phyloP scores from a whole-genome alignment of 2,888 invertebrate species.

The Aproaerema taeniolella region DNA sequence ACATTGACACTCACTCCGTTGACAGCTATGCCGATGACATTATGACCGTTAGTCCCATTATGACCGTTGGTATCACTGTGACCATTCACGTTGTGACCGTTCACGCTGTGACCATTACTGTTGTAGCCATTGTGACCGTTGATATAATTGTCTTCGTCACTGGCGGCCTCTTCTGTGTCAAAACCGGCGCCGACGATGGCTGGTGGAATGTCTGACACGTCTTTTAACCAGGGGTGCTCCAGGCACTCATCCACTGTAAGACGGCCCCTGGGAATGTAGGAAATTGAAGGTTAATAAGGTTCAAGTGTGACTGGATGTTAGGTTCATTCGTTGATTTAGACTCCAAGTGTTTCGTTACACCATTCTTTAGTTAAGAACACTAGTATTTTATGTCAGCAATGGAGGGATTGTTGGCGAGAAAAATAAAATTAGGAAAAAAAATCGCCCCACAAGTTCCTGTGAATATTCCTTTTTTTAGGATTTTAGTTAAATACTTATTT shows the following conservation, averaged over 20 bases:
- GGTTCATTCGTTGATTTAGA: too few species aligned
- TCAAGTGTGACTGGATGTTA: too few species aligned
- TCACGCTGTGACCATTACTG: conserved; percentile 18
- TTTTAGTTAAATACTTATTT: too few species aligned
- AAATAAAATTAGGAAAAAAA: too few species aligned
- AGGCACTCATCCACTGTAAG: conserved; percentile 93
- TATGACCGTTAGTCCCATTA: conserved; percentile 32
- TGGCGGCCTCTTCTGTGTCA: conserved; percentile 37
- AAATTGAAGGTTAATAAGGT: background rate
- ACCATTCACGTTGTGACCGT: conserved; percentile 32
- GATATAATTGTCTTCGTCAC: conserved; percentile 38
- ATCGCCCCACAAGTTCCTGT: too few species aligned
- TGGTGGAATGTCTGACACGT: conserved; percentile 75
- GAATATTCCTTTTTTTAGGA: too few species aligned
- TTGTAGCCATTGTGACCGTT: conserved; percentile 18
- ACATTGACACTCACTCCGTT: conserved; percentile 28
- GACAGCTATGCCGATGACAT: conserved; percentile 28
- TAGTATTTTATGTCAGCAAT: too few species aligned
- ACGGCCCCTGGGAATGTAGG: conserved; percentile 83
- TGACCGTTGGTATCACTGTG: conserved; percentile 26
- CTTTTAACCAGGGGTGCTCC: conserved; percentile 92
- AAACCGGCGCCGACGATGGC: conserved; percentile 65
- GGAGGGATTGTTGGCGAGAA: too few species aligned
- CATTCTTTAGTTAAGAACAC: too few species aligned
- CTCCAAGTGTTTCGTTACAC: too few species aligned